Evolutionary conservation across 2,888 invertebrate genomes (phyloP).

Genomic region (Agriopis leucophaearia): DNA sequence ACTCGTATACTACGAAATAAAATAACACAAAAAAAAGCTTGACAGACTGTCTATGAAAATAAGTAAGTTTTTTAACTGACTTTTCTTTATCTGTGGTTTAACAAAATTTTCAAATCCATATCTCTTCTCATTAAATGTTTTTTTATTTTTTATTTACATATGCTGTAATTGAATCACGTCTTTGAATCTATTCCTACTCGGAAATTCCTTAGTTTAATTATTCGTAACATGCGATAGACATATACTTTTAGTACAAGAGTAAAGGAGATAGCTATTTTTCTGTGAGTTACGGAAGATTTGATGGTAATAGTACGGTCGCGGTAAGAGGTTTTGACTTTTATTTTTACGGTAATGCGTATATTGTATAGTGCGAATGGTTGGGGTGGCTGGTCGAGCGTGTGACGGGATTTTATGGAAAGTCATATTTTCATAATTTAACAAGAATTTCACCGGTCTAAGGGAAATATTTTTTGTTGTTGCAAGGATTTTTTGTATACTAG

Average conservation of each 20-base stretch:
- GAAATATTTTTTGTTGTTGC: too few relatives aligned
- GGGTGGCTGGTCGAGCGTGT: slow-evolving; percentile 51
- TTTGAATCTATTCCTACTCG: slow-evolving; percentile 12
- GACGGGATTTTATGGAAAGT: slow-evolving; percentile 25
- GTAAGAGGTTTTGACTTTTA: slow-evolving; percentile 75
- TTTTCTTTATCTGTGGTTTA: too few relatives aligned
- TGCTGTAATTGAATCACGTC: neutral
- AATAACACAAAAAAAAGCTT: too few relatives aligned
- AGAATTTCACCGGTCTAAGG: neutral
- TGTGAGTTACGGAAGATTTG: slow-evolving; percentile 53
- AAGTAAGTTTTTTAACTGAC: too few relatives aligned
- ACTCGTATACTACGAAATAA: too few relatives aligned
- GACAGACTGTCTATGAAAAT: too few relatives aligned
- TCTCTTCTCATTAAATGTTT: too few relatives aligned
- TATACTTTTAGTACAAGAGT: slow-evolving; percentile 9
- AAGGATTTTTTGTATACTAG: too few relatives aligned
- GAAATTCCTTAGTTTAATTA: slow-evolving; percentile 12
- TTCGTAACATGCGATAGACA: slow-evolving; percentile 8
- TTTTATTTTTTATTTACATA: too few relatives aligned
- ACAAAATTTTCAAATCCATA: too few relatives aligned
- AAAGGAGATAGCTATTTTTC: slow-evolving; percentile 20
- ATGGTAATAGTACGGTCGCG: slow-evolving; percentile 55
- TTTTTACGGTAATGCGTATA: slow-evolving; percentile 76
- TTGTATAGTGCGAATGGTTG: slow-evolving; percentile 62
- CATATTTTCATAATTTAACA: neutral